phyloP scores from a whole-genome alignment of 2,113 vertebrate genomes.

The Engraulis encrasicolus region DNA sequence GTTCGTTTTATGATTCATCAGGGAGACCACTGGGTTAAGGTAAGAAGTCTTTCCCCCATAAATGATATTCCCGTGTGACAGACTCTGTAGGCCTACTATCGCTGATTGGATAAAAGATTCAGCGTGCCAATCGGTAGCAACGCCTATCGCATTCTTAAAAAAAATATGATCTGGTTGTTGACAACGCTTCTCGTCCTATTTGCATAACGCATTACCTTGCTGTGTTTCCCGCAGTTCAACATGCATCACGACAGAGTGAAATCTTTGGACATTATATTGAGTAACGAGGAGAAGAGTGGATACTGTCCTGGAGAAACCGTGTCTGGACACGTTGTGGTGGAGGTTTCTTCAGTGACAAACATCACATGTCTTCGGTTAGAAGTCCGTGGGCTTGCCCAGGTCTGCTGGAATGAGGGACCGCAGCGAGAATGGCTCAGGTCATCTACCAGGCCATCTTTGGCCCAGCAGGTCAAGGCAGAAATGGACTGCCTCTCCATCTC shows the following conservation, averaged over 20 bases:
- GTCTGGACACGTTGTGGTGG: conserved; percentile 73
- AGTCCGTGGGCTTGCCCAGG: conserved; percentile 70
- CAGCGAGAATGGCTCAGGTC: background rate
- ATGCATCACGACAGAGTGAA: conserved; percentile 14
- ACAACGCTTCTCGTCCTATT: background rate
- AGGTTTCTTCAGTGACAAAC: conserved; percentile 61
- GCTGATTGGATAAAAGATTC: background rate
- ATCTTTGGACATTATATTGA: conserved; percentile 21
- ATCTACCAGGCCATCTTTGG: background rate
- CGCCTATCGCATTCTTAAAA: too few relatives aligned
- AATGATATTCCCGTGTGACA: too few relatives aligned
- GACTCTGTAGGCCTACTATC: too few relatives aligned
- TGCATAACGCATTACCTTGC: background rate
- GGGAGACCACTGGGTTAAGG: background rate
- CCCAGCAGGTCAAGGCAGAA: conserved; percentile 47
- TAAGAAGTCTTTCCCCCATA: too few relatives aligned
- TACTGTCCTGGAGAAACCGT: conserved; percentile 65
- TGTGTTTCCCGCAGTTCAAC: background rate
- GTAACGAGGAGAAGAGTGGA: conserved; percentile 22
- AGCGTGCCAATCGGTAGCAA: too few relatives aligned
- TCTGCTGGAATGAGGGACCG: conserved; percentile 62
- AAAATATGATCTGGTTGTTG: too few relatives aligned
- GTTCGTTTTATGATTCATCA: background rate
- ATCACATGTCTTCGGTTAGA: conserved; percentile 65
- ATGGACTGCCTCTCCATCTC: conserved; percentile 71